Conservation (phyloP, 2,888 invertebrate species). For the Elmis aenea region DNA sequence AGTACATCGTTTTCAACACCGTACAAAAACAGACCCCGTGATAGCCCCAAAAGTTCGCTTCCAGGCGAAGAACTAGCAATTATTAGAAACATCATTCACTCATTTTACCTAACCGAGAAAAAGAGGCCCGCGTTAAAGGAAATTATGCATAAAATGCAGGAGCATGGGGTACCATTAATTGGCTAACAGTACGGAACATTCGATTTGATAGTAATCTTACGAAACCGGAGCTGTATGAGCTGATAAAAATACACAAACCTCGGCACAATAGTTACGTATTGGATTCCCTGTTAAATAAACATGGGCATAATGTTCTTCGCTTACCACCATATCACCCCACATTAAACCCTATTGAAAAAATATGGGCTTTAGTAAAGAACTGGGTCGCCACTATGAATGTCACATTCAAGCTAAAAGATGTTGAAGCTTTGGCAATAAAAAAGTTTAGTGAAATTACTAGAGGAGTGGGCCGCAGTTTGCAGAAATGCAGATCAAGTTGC, state of each 20-base stretch:
- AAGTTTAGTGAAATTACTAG: constrained; percentile 5
- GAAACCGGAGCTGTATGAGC: constrained; percentile 10
- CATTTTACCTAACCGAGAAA: no score
- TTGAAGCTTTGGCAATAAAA: constrained; percentile 2
- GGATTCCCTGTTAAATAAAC: constrained; percentile 4
- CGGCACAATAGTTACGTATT: constrained; percentile 6
- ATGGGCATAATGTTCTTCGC: constrained; percentile 11
- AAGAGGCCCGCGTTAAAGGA: no score
- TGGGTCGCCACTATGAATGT: constrained; percentile 9
- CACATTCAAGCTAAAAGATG: constrained; percentile 9
- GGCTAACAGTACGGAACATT: constrained; percentile 8
- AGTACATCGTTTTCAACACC: no score
- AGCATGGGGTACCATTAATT: constrained; percentile 10
- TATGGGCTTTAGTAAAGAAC: constrained; percentile 15
- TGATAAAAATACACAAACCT: constrained; percentile 7
- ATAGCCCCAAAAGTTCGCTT: no score
- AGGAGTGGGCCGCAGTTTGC: constrained; percentile 7
- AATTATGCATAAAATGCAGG: no score
- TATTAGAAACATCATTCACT: no score
- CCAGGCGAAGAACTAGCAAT: no score
- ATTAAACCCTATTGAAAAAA: constrained; percentile 14
- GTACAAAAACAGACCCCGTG: no score
- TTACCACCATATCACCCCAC: constrained; percentile 15
- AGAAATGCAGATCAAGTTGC: constrained; percentile 1
- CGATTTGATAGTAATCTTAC: neutral